phyloP scores from a whole-genome alignment of 2,113 vertebrate genomes.

The Lamprotornis superbus region DNA sequence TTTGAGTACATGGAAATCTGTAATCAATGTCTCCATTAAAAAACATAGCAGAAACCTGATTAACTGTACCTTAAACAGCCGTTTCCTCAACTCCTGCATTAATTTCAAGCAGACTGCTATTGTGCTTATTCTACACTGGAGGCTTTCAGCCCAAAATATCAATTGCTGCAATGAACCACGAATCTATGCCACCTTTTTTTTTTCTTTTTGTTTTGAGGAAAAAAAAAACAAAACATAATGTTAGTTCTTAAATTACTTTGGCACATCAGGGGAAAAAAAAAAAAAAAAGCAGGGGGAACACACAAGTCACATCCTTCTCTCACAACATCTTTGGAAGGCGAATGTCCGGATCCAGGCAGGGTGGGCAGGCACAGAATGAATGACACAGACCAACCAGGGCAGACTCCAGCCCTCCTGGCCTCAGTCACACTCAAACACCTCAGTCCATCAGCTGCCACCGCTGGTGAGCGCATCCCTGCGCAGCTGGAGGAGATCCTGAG shows the following conservation, averaged over 20 bases:
- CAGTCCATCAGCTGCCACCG: not conserved
- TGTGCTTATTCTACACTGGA: not conserved
- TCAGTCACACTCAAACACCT: not conserved
- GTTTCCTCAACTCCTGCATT: not conserved
- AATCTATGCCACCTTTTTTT: not conserved
- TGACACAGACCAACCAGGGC: not conserved
- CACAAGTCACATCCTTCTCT: not conserved
- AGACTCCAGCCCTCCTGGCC: not conserved
- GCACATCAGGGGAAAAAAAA: not conserved
- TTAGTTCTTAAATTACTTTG: slow-evolving; percentile 51
- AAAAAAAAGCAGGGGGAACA: not conserved
- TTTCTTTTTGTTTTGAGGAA: not conserved
- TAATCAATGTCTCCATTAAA: not conserved
- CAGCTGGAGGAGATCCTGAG: not conserved
- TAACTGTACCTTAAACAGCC: not conserved
- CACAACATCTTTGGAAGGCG: not conserved
- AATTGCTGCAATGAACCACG: not conserved
- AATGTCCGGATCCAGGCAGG: not conserved
- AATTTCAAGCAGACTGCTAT: not conserved
- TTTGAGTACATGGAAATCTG: not conserved
- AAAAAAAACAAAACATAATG: not conserved
- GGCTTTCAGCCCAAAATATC: not conserved
- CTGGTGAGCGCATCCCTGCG: not conserved
- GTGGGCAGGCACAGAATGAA: not conserved
- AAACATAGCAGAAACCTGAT: not conserved